Evolutionary conservation across 2,888 invertebrate species (phyloP).

Genomic region (Drosophila peninsularis): DNA sequence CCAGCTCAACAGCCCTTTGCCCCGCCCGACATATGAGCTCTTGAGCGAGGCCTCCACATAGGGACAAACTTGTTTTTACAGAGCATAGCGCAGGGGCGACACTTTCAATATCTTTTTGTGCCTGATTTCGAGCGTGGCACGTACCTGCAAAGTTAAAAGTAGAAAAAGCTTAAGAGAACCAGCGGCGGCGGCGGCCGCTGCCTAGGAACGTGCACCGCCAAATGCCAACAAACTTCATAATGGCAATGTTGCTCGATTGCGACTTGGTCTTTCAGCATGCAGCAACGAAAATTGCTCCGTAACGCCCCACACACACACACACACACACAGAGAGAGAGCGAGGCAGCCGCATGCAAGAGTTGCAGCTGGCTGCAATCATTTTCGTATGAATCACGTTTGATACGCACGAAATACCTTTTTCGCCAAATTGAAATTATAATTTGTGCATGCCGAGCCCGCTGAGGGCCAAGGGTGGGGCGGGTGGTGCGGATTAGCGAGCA

Average conservation of each 20-base stretch:
- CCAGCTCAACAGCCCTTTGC: background rate
- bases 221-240: slow-evolving; percentile 63
- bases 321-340: too few species aligned
- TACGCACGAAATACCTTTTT: slow-evolving; percentile 84
- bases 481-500: slow-evolving; percentile 4
- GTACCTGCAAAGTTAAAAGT: slow-evolving; percentile 39
- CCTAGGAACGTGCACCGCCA: slow-evolving; percentile 60
- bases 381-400: slow-evolving; percentile 83
- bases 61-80: background rate
- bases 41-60: background rate
- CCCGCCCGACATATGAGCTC: background rate
- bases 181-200: slow-evolving; percentile 20
- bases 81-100: slow-evolving; percentile 24
- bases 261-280: slow-evolving; percentile 59
- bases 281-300: slow-evolving; percentile 74
- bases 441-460: slow-evolving; percentile 65
- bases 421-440: slow-evolving; percentile 84
- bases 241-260: slow-evolving; percentile 60
- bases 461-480: too few species aligned
- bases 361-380: slow-evolving; percentile 80
- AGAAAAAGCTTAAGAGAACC: slow-evolving; percentile 38
- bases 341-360: slow-evolving; percentile 50
- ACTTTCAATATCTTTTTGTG: slow-evolving; percentile 30
- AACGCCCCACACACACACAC: slow-evolving; percentile 54
- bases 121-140: slow-evolving; percentile 49